Evolutionary conservation across 2,888 invertebrate species (phyloP).

Genomic region (Caenorhabditis panamensis): DNA sequence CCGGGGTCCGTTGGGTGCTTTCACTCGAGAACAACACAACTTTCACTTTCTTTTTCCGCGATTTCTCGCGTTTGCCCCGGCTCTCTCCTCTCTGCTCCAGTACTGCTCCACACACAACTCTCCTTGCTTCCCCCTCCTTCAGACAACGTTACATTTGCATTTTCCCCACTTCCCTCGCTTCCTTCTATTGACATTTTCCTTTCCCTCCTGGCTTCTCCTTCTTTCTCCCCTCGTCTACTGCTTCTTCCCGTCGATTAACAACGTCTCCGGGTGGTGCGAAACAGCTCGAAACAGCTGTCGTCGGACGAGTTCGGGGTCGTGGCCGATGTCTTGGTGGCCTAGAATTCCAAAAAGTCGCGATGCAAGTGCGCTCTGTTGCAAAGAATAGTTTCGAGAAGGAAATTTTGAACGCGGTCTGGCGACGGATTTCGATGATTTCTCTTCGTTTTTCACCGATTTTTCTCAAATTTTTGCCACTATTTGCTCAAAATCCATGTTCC

Average conservation of each 20-base stretch:
- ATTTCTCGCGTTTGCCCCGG: constrained; percentile 13
- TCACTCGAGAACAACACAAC: neutral
- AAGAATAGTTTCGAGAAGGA: constrained; percentile 58
- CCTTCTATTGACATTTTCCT: constrained; percentile 47
- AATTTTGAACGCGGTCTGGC: neutral
- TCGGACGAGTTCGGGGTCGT: constrained; percentile 28
- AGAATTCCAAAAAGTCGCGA: constrained; percentile 21
- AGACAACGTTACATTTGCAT: constrained; percentile 52
- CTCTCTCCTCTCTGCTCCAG: neutral
- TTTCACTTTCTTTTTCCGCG: constrained; percentile 1
- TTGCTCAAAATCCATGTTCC: too few relatives aligned
- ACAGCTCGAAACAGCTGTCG: too few relatives aligned
- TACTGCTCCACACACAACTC: constrained; percentile 6
- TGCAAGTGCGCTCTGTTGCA: constrained; percentile 38
- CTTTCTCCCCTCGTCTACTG: constrained; percentile 1
- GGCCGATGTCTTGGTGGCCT: constrained; percentile 18
- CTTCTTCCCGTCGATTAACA: constrained; percentile 28
- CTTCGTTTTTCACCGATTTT: neutral
- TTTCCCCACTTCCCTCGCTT: constrained; percentile 19
- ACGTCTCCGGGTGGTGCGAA: neutral
- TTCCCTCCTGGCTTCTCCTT: constrained; percentile 22
- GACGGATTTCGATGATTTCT: neutral
- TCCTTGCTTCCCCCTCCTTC: neutral
- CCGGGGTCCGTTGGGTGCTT: too few relatives aligned
- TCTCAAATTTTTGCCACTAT: neutral